Evolutionary conservation across 2,113 vertebrate genomes (phyloP).

Genomic region (Egretta garzetta): DNA sequence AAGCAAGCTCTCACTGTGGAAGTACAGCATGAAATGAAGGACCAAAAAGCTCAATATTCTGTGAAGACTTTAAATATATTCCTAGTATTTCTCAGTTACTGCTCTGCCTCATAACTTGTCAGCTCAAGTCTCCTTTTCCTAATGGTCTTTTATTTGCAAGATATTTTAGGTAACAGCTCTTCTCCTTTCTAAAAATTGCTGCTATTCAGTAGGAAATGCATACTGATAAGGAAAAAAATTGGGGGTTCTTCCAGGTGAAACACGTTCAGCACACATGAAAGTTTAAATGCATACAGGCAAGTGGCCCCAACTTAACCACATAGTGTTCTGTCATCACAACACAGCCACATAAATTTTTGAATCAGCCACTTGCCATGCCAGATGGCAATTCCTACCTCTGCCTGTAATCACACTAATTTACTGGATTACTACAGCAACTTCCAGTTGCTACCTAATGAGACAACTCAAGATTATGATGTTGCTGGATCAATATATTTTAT

Average conservation of each 20-base stretch:
- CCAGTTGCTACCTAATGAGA: neutral
- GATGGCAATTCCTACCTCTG: neutral
- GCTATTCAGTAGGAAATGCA: neutral
- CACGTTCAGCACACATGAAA: neutral
- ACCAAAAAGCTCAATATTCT: neutral
- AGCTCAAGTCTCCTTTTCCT: neutral
- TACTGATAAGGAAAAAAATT: neutral
- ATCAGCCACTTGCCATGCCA: neutral
- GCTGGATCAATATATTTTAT: neutral
- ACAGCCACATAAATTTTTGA: neutral
- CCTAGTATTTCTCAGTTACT: neutral
- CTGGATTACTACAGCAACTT: neutral
- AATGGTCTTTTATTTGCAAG: neutral
- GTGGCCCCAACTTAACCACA: rapidly evolving
- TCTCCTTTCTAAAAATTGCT: no score
- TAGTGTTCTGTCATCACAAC: neutral
- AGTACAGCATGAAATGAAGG: neutral
- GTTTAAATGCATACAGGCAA: neutral
- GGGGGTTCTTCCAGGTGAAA: neutral
- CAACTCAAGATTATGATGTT: neutral
- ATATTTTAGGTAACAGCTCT: neutral
- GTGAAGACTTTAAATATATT: neutral
- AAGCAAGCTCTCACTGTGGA: neutral
- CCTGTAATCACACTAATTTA: neutral
- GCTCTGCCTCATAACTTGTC: neutral